Base-by-base conservation (phyloP, 1,140 invertebrate species). In the Bactericera cockerelli region DNA sequence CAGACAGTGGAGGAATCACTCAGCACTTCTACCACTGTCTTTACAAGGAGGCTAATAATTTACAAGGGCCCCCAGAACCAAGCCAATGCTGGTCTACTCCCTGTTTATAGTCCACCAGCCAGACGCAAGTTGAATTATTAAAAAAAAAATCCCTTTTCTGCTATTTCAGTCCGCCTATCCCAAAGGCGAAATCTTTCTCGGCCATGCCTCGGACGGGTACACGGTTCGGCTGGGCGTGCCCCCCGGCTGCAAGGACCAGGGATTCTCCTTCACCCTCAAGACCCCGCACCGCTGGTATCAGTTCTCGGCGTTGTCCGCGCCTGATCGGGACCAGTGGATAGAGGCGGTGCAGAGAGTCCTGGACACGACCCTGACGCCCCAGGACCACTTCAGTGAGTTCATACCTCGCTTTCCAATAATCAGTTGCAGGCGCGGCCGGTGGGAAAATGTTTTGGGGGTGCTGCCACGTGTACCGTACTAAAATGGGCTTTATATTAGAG, bases 161-260 rank as follows among this genome's bases (percentile, higher is more conserved):
- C 66, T 53, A 1, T 61, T 70, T 6, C 65, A 81, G 76, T 86
- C 89, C 69, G 84, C 89, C 1, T 85, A 87, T 74, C 86, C 90
- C 0, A 92, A 91, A 75, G 89, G 89, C 59, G 89, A 93, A 76
- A 87, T 93, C 61, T 93, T 91, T 70, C 74, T 94, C 62, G 86
- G 90, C 10, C 78, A 89, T 65, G 75, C 75, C 68, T 77, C 80
- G 57, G 84, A 87, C 63, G 85, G 85, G 1, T 93, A 84, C 68
- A 78, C 76, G 54, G 76, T 89, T 0, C 72, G 77, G 63, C 69
- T 75, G 22, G 74, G 81, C 61, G 75, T 79, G 65, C 79, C 83
- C 14, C 71, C 76, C 21, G 84, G 84, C 21, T 82, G 79, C 63
- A 82, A 81, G 66, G 81, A 85, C 62, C 81, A 83, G 65, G 79